Evolutionary conservation across 2,797 vertebrate species (phyloP).

Genomic region (Sebastes elongatus): DNA sequence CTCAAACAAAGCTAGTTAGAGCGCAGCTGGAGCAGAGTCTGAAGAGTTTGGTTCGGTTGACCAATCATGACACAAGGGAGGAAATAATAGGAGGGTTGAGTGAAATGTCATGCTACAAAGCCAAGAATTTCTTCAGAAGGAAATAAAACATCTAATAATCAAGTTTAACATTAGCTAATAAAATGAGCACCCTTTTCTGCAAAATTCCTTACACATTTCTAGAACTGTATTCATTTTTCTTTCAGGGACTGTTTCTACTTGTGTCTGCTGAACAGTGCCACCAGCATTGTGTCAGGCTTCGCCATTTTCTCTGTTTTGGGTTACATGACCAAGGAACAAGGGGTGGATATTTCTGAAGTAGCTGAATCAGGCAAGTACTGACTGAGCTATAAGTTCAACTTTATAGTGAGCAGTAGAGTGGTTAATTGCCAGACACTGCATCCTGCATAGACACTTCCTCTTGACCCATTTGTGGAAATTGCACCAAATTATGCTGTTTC

Average conservation of each 20-base stretch:
- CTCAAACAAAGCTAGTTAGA: no score
- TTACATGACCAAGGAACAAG: conserved; percentile 92
- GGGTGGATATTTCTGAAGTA: conserved; percentile 90
- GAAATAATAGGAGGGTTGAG: not conserved
- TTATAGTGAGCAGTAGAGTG: not conserved
- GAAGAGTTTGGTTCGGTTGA: no score
- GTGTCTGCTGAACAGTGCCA: conserved; percentile 91
- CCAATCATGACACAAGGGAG: no score
- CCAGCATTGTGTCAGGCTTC: conserved; percentile 91
- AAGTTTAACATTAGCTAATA: not conserved
- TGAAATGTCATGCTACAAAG: not conserved
- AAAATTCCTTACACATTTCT: not conserved
- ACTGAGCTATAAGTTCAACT: not conserved
- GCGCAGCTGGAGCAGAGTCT: no score
- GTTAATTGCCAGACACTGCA: not conserved
- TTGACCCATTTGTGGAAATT: not conserved
- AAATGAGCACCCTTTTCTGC: fast-evolving
- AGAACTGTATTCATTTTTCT: not conserved
- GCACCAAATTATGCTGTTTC: not conserved
- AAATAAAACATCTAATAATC: not conserved
- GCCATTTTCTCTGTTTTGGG: conserved; percentile 93
- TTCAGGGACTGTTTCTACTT: conserved; percentile 90
- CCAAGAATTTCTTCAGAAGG: not conserved
- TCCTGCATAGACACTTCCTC: not conserved
- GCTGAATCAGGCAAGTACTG: conserved; percentile 87